These are phyloP conservation scores for Heteropelma amictum DNA, from an alignment of 2,888 invertebrate genomes.

Conservation along the genomic window DNA sequence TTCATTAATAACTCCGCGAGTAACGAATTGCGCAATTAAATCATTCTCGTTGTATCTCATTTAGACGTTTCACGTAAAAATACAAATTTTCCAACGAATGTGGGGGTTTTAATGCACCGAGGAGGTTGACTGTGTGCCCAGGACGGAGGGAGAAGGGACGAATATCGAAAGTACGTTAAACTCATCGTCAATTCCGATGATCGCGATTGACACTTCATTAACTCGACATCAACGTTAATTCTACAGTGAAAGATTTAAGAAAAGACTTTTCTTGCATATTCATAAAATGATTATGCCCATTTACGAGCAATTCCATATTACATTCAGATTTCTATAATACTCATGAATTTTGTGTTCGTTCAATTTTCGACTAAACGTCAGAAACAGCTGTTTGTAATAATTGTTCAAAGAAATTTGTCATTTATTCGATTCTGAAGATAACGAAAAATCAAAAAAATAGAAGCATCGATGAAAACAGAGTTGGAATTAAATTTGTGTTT, in stretches of 20 bases:
- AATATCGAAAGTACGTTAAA: constrained; percentile 36
- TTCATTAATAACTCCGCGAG: constrained; percentile 23
- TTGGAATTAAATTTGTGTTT: no score
- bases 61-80: constrained; percentile 9
- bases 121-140: neutral
- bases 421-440: no score
- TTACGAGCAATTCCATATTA: neutral
- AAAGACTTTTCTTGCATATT: neutral
- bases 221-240: constrained; percentile 4
- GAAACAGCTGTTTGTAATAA: no score
- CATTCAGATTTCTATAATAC: no score
- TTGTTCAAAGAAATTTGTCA: no score
- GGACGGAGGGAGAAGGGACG: neutral
- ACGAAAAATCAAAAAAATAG: no score
- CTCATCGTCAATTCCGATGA: constrained; percentile 14
- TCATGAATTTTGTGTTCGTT: no score
- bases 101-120: neutral
- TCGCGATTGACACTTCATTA: constrained; percentile 1
- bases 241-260: neutral
- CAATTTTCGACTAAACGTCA: no score
- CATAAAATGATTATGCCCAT: neutral
- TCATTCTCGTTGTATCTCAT: constrained; percentile 26
- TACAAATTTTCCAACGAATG: neutral
- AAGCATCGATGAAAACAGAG: no score
- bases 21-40: constrained; percentile 28